phyloP scores from a whole-genome alignment of 2,797 vertebrate genomes.

The Rhinogobio ventralis region DNA sequence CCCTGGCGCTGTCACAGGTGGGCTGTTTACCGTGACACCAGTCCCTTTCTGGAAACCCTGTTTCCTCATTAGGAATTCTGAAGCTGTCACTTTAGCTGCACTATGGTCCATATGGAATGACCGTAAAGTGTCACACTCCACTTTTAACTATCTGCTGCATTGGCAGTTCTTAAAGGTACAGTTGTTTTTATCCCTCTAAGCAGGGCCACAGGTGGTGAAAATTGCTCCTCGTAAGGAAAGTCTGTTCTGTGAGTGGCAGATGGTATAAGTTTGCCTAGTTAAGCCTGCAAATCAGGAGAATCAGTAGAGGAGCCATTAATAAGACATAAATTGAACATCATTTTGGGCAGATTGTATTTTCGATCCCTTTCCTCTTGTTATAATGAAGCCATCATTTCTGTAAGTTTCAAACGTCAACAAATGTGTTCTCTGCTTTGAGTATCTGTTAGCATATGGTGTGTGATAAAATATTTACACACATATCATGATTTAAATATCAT shows the following conservation, averaged over 20 bases:
- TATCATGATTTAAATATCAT: constrained; percentile 5
- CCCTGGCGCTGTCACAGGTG: constrained; percentile 45
- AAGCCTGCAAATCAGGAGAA: constrained; percentile 59
- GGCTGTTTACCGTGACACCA: constrained; percentile 36
- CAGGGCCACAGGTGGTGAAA: constrained; percentile 35
- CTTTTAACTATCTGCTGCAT: constrained; percentile 38
- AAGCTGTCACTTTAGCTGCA: constrained; percentile 29
- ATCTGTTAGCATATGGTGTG: background rate
- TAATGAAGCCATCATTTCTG: constrained; percentile 46
- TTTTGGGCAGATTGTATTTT: constrained; percentile 52
- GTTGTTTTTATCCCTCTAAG: constrained; percentile 32
- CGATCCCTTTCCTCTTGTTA: constrained; percentile 42
- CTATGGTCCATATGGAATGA: constrained; percentile 22
- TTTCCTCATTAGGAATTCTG: constrained; percentile 50
- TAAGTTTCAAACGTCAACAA: constrained; percentile 15
- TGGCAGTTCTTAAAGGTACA: constrained; percentile 49
- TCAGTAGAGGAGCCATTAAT: constrained; percentile 54
- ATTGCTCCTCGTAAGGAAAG: background rate
- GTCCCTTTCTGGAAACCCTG: constrained; percentile 9
- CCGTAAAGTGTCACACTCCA: constrained; percentile 24
- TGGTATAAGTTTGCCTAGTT: constrained; percentile 58
- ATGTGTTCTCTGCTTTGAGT: background rate
- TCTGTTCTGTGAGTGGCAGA: constrained; percentile 55
- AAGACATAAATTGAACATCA: constrained; percentile 52
- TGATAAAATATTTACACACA: constrained; percentile 5